These are phyloP conservation scores for Dryoscopus gambensis DNA, from an alignment of 2,113 vertebrate genomes.

Conservation along the genomic window DNA sequence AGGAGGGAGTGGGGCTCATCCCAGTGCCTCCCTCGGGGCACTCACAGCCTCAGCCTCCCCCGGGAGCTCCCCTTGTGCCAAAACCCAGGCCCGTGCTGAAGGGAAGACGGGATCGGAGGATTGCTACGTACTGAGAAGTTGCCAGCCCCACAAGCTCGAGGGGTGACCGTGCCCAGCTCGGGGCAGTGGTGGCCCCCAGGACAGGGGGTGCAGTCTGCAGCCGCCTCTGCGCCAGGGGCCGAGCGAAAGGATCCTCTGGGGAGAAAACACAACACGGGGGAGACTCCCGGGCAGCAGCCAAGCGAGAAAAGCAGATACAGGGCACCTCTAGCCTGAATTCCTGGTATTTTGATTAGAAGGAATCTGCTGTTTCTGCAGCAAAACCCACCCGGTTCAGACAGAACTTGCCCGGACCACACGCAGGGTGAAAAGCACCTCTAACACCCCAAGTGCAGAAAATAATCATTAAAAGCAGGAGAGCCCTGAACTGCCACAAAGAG, in stretches of 20 bases:
- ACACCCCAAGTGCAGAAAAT: not conserved
- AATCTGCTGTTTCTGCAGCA: not conserved
- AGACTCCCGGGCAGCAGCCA: not conserved
- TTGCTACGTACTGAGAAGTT: slow-evolving; percentile 84
- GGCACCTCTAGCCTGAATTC: not conserved
- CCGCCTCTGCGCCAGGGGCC: slow-evolving; percentile 67
- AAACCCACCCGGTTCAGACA: not conserved
- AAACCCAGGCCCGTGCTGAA: not conserved
- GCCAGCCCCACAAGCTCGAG: slow-evolving; percentile 77
- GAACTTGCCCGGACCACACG: not conserved
- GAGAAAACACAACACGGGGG: not conserved
- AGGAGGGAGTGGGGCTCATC: not conserved
- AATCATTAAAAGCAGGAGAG: not conserved
- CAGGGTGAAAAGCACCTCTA: not conserved
- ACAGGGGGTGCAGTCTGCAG: slow-evolving; percentile 78
- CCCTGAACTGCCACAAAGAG: rapidly evolving
- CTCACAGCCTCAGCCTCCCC: not conserved
- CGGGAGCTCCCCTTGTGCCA: not conserved
- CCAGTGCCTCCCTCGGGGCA: not conserved
- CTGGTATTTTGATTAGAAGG: not conserved
- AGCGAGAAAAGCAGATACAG: not conserved
- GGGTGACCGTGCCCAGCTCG: slow-evolving; percentile 75
- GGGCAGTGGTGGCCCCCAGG: slow-evolving; percentile 84
- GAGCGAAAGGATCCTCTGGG: slow-evolving; percentile 76
- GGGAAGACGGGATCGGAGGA: not conserved